Base-by-base conservation (phyloP, 2,797 vertebrate species). In the Toxotes lorentzi region DNA sequence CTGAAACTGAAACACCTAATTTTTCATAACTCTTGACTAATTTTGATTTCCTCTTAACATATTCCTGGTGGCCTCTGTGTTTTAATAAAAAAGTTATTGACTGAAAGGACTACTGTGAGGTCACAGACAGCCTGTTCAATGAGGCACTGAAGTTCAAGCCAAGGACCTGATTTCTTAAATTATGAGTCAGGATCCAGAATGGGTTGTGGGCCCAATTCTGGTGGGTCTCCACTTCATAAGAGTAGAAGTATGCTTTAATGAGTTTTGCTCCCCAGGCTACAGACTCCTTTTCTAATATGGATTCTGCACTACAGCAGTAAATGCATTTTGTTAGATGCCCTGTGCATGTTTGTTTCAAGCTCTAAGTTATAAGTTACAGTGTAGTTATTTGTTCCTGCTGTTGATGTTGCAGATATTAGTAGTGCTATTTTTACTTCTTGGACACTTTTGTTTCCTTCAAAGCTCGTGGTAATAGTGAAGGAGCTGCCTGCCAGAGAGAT, bases 401-500 rank as follows among this genome's bases (percentile, higher is more conserved):
- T 54, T 74, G 60, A 76, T 87, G 68, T 63, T 74, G 19, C 63
- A 77, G 76, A 63, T 87, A 51, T 71, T 73, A 23, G 35, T 51
- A 21, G 30, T 61, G 64, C 73, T 69, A 51, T 75, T 70, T 81
- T 85, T 85, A 84, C 83, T 60, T 78, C 58, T 50, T 82, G 63
- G 60, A 85, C 69, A 64, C 79, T 57, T 63, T 80, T 85, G 74
- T 71, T 89, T 72, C 38, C 76, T 70, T 88, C 58, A 48, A 73
- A 82, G 73, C 65, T 32, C 79, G 66, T 68, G 75, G 83, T 78
- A 86, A 81, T 40, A 66, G 62, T 69, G 34, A 86, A 78, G 65
- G 57, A 77, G 66, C 45, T 70, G 76, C 70, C 62, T 91, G 91
- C 91, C 89, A 91, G 78, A 90, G 92, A 89, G 81, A 90, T 92